phyloP scores from a whole-genome alignment of 2,797 vertebrate genomes.

The Gallinago solitaria region DNA sequence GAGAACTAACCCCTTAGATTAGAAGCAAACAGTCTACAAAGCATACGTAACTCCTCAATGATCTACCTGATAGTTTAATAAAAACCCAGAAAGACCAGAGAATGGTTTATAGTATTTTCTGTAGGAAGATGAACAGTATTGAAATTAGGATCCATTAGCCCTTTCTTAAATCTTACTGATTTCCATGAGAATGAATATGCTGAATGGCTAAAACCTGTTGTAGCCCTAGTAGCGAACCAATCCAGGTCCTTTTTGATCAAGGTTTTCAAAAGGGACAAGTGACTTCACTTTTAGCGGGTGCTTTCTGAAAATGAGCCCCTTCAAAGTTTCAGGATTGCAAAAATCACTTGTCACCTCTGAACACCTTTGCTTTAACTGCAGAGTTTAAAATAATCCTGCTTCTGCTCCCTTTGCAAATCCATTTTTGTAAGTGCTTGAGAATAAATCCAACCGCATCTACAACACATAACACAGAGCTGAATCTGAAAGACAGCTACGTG shows the following conservation, averaged over 20 bases:
- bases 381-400: background rate
- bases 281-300: background rate
- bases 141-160: conserved; percentile 24
- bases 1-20: background rate
- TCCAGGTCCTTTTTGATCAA: background rate
- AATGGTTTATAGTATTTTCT: background rate
- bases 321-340: background rate
- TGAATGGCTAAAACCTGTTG: background rate
- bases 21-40: conserved; percentile 23
- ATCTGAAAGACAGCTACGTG: background rate
- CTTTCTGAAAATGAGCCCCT: background rate
- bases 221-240: background rate
- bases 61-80: background rate
- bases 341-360: background rate
- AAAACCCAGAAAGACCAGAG: background rate
- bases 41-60: background rate
- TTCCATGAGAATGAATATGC: background rate
- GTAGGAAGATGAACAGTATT: background rate
- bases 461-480: background rate
- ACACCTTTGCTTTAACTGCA: background rate
- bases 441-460: background rate
- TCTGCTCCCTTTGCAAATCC: conserved; percentile 13
- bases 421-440: conserved; percentile 12
- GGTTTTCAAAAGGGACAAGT: background rate
- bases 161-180: conserved; percentile 19